phyloP scores from a whole-genome alignment of 2,113 vertebrate species.

The Vulpes lagopus region DNA sequence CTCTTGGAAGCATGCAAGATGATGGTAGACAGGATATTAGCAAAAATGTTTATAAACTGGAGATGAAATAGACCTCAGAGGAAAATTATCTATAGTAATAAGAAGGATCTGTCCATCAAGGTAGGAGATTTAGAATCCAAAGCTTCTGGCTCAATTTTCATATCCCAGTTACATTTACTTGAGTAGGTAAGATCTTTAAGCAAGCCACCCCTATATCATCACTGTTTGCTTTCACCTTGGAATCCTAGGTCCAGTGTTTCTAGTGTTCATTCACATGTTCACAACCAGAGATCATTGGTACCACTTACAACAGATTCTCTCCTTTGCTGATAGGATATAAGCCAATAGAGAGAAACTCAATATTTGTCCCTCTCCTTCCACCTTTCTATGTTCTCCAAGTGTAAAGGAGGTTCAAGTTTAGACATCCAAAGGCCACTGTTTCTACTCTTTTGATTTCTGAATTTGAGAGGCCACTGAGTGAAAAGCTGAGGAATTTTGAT shows the following conservation, averaged over 20 bases:
- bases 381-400: neutral
- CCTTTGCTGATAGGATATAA: neutral
- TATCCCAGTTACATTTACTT: neutral
- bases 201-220: neutral
- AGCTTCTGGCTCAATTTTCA: neutral
- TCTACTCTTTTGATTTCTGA: neutral
- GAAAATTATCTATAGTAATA: neutral
- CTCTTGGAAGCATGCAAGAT: neutral
- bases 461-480: neutral
- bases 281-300: neutral
- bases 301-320: neutral
- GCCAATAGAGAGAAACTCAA: neutral
- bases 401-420: neutral
- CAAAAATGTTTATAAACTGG: neutral
- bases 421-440: neutral
- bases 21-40: neutral
- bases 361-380: neutral
- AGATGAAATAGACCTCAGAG: neutral
- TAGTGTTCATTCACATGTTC: neutral
- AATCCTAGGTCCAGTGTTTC: neutral
- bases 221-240: neutral
- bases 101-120: neutral
- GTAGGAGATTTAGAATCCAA: neutral
- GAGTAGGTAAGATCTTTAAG: neutral
- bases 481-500: constrained; percentile 4